Base-by-base conservation (phyloP, 92 coral and sea anemone species). In the Anthopleura xanthogrammica region DNA sequence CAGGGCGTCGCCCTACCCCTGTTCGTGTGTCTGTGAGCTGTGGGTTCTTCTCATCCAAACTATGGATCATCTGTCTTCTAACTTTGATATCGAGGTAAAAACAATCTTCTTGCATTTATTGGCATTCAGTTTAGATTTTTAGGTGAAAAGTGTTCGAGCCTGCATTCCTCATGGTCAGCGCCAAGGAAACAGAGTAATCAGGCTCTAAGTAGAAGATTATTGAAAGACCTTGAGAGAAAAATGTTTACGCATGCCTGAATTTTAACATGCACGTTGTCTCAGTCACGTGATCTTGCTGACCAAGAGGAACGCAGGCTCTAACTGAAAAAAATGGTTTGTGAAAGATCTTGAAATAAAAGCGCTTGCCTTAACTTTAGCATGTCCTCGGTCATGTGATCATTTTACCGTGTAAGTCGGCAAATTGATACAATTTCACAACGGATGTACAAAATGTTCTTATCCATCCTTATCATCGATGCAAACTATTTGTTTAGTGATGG, bases 21-120 rank as follows among this genome's bases (percentile, higher is more conserved):
- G 98, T 78, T 72, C 88, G 13, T 94, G 98, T 87, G 93, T 91
- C 7, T 77, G 89, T 80, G 95, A 94, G 83, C 82, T 94, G 36
- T 94, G 98, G 98, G 89, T 92, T 14, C 79, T 92, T 76, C 77
- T 89, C 65, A 81, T 94, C 65, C 93, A 91, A 16, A 80, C 90
- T 5, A 57, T 94, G 91, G 98, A 94, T 76, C 91, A 87, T 60
- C 80, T 90, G 84, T 85, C 95, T 65, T 24, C 89, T 40, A 86
- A 80, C 43, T 83, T 88, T 55, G 89, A 85, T 55, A 46, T 89
- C 19, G 88, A 89, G 95, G 98, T 94, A 86, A 40, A 65, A 5
- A 54, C 57, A 46, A 12, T 14, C 11, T 3, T 13, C 16, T 23
- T 24, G 1, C 4, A 12, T 24, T 29, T 24, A 2, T 3, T 10